Conservation (phyloP, 2,113 vertebrate genomes). For the Laticauda laticaudata region DNA sequence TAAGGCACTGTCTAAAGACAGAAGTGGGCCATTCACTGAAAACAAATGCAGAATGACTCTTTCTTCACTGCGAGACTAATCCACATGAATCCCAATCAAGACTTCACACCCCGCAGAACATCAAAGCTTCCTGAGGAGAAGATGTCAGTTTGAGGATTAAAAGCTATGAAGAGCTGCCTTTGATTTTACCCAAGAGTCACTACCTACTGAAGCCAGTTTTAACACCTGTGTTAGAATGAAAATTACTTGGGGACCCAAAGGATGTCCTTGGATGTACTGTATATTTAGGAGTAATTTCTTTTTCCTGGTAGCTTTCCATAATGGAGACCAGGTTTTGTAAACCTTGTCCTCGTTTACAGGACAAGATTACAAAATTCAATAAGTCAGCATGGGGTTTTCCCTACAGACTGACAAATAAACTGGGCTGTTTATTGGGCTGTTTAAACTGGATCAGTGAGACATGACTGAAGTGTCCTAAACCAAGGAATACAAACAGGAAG, state of each 20-base stretch:
- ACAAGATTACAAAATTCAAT: background rate
- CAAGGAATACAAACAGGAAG: background rate
- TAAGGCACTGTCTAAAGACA: background rate
- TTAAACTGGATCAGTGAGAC: background rate
- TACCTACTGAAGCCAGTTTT: constrained; percentile 10
- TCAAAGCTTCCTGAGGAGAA: constrained; percentile 35
- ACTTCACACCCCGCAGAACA: constrained; percentile 21
- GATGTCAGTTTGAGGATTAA: constrained; percentile 44
- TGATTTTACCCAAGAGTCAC: constrained; percentile 35
- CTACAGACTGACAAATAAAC: background rate
- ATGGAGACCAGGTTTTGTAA: constrained; percentile 23
- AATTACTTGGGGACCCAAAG: constrained; percentile 31
- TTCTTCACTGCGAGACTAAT: constrained; percentile 23
- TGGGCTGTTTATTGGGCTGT: background rate
- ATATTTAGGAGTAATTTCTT: constrained; percentile 10
- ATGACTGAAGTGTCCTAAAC: background rate
- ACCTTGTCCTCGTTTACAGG: background rate
- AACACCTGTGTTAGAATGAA: constrained; percentile 29
- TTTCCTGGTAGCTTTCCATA: background rate
- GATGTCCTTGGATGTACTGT: constrained; percentile 10
- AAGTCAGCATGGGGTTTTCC: background rate
- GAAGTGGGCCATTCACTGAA: constrained; percentile 16
- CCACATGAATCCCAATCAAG: constrained; percentile 15
- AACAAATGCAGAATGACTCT: constrained; percentile 29
- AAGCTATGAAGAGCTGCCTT: constrained; percentile 17